These are phyloP conservation scores for Mugil cephalus DNA, from an alignment of 2,113 vertebrate genomes.

Conservation along the genomic window DNA sequence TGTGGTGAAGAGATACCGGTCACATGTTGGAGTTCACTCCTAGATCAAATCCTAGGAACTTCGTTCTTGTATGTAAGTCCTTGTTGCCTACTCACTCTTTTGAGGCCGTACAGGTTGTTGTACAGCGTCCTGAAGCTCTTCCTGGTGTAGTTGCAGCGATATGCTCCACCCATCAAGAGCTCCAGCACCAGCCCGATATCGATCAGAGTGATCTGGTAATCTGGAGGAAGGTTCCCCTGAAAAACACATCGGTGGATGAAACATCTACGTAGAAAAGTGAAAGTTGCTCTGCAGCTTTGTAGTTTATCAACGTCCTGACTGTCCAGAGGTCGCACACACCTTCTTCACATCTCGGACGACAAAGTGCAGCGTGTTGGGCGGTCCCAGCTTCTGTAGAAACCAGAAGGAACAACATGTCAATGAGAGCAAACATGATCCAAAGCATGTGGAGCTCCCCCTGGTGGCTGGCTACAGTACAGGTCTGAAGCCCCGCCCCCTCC, in stretches of 20 bases:
- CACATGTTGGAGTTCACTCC: too few relatives aligned
- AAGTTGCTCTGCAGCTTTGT: background rate
- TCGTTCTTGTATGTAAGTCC: background rate
- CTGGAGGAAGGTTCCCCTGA: constrained; percentile 96
- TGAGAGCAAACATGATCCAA: background rate
- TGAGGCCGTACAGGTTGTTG: constrained; percentile 96
- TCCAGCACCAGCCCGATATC: constrained; percentile 97
- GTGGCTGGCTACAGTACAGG: too few relatives aligned
- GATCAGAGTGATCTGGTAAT: constrained; percentile 98
- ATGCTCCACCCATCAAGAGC: constrained; percentile 97
- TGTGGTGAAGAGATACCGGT: too few relatives aligned
- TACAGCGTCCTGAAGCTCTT: constrained; percentile 95
- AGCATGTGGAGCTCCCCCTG: too few relatives aligned
- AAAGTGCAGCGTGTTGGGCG: constrained; percentile 92
- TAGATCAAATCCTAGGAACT: too few relatives aligned
- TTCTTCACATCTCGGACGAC: constrained; percentile 98
- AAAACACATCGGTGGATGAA: background rate
- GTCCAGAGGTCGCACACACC: constrained; percentile 74
- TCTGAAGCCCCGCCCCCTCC: constrained; percentile 54
- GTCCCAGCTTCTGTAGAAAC: constrained; percentile 92
- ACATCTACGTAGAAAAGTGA: background rate
- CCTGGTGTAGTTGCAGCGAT: constrained; percentile 95
- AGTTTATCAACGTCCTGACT: too few relatives aligned
- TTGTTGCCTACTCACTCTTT: constrained; percentile 85
- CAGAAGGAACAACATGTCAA: background rate